phyloP scores from a whole-genome alignment of 1,140 invertebrate genomes.

The Halesus radiatus region DNA sequence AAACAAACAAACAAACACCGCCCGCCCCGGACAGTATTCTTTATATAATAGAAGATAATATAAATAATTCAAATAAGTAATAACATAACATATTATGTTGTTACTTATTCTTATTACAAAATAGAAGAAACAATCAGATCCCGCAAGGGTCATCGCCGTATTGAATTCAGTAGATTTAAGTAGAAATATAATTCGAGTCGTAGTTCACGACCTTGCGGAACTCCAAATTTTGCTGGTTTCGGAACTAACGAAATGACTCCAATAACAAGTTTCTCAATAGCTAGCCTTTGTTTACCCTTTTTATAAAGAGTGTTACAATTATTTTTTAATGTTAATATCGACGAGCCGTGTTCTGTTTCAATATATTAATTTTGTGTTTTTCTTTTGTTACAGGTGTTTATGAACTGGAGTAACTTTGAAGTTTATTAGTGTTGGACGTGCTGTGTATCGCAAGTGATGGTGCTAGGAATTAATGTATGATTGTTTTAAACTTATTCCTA shows the following conservation, averaged over 20 bases:
- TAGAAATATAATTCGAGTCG: neutral
- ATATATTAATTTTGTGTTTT: too few species aligned
- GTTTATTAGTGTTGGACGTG: neutral
- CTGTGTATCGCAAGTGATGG: neutral
- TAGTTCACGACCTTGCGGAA: neutral
- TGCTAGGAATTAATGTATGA: neutral
- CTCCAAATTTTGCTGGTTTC: neutral
- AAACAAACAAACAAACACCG: too few species aligned
- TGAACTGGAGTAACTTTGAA: slow-evolving; percentile 1
- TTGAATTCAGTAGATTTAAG: neutral
- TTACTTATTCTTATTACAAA: too few species aligned
- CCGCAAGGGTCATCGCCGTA: too few species aligned
- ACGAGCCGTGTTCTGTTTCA: too few species aligned
- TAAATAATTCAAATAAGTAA: too few species aligned
- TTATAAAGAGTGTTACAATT: neutral
- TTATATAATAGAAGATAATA: too few species aligned
- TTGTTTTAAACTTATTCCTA: neutral
- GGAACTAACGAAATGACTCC: neutral
- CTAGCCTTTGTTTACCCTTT: too few species aligned
- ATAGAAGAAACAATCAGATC: too few species aligned
- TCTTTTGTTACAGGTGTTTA: neutral
- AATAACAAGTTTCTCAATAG: neutral
- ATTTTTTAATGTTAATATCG: neutral
- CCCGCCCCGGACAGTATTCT: too few species aligned
- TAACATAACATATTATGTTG: too few species aligned